phyloP scores from a whole-genome alignment of 2,797 vertebrate species.

The Sarcophilus harrisii region DNA sequence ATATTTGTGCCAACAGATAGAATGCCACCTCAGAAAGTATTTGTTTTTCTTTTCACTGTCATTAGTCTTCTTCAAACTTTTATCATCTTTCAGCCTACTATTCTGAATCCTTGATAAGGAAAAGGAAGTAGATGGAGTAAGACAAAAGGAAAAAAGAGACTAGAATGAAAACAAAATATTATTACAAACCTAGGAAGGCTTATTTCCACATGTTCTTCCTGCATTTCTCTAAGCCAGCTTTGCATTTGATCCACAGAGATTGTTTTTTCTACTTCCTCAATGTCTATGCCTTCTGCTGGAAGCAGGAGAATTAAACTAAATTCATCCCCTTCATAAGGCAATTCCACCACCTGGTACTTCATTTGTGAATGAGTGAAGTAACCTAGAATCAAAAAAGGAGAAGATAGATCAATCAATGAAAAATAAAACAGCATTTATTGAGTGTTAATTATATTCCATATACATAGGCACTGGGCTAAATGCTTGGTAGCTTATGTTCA shows the following conservation, averaged over 20 bases:
- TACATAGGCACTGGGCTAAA: background rate
- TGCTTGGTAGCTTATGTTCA: background rate
- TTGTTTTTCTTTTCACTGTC: slow-evolving; percentile 8
- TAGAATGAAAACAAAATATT: background rate
- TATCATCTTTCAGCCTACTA: slow-evolving; percentile 2
- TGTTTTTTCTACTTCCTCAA: slow-evolving; percentile 69
- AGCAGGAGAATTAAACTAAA: slow-evolving; percentile 74
- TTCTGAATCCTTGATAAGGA: background rate
- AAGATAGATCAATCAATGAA: background rate
- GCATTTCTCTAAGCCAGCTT: slow-evolving; percentile 65
- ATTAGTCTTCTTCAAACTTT: background rate
- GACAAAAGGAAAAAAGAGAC: background rate
- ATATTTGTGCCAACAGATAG: background rate
- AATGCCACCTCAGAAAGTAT: background rate
- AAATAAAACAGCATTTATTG: background rate
- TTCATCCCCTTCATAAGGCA: slow-evolving; percentile 75
- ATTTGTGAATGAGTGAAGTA: slow-evolving; percentile 73
- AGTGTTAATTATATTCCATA: background rate
- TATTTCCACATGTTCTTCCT: slow-evolving; percentile 73
- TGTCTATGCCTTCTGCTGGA: slow-evolving; percentile 66
- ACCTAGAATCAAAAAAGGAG: slow-evolving; percentile 61
- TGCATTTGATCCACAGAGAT: slow-evolving; percentile 61
- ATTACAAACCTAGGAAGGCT: slow-evolving; percentile 76
- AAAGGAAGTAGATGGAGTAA: background rate
- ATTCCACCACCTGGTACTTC: slow-evolving; percentile 73